Conservation (phyloP, 2,797 vertebrate genomes). For the Anguilla anguilla region DNA sequence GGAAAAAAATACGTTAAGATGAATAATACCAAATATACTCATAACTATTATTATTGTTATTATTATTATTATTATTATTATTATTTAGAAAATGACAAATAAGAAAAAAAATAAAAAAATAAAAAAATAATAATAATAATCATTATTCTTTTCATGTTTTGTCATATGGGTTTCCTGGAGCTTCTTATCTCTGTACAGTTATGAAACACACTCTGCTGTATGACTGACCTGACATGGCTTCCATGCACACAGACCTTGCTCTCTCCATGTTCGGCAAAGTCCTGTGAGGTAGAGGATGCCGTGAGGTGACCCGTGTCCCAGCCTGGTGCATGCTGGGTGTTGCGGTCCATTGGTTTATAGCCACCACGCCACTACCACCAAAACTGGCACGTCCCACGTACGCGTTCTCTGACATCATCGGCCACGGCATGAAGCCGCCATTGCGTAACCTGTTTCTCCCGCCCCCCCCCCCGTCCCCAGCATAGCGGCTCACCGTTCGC, state of each 20-base stretch:
- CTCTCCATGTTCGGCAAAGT: slow-evolving; percentile 49
- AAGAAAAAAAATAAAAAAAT: too few species aligned
- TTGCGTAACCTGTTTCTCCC: slow-evolving; percentile 11
- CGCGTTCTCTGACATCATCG: neutral
- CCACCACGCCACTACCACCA: slow-evolving; percentile 36
- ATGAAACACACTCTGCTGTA: neutral
- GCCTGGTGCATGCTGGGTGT: slow-evolving; percentile 45
- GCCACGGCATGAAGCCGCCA: slow-evolving; percentile 17
- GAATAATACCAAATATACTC: neutral
- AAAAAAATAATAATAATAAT: neutral
- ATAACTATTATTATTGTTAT: neutral
- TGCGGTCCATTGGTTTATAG: slow-evolving; percentile 38
- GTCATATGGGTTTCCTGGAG: neutral
- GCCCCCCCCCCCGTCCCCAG: slow-evolving; percentile 52
- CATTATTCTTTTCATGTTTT: neutral
- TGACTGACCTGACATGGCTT: neutral
- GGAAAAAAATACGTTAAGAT: neutral
- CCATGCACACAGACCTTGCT: slow-evolving; percentile 41
- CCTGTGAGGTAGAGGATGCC: slow-evolving; percentile 51
- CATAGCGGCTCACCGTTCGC: too few species aligned
- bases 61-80: too few species aligned
- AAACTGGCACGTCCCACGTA: neutral
- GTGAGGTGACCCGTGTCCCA: slow-evolving; percentile 59
- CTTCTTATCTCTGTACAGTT: neutral
- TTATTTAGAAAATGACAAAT: too few species aligned